Percentiles rank a stretch among this genome's conserved stretches.
Evolutionary conservation across 2,113 vertebrate species (phyloP).

Genomic region (Grammomys dolichurus): DNA sequence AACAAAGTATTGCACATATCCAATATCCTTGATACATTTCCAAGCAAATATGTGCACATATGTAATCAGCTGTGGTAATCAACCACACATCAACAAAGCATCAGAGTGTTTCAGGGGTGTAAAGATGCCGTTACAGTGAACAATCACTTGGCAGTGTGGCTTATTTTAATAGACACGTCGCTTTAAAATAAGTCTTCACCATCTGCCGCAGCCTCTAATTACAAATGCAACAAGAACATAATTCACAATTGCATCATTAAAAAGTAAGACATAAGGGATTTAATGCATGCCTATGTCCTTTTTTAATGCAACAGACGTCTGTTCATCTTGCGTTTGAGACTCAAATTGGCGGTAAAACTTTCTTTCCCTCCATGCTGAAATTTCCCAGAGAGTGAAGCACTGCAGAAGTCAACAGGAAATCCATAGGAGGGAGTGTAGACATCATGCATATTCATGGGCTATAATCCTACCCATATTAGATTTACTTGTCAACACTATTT

Average conservation of each 20-base stretch:
- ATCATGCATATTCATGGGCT: constrained; percentile 71
- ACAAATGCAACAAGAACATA: constrained; percentile 88
- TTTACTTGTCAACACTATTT: constrained; percentile 65
- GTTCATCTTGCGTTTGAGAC: constrained; percentile 79
- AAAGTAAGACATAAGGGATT: constrained; percentile 87
- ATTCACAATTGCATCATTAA: constrained; percentile 89
- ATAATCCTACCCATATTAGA: constrained; percentile 58
- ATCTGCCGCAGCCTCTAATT: constrained; percentile 88
- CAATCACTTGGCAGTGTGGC: constrained; percentile 83
- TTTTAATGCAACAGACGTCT: constrained; percentile 83
- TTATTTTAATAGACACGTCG: constrained; percentile 88
- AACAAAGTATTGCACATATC: constrained; percentile 76
- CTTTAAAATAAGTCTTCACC: constrained; percentile 87
- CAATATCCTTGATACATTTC: constrained; percentile 74
- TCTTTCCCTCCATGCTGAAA: constrained; percentile 67
- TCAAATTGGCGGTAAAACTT: constrained; percentile 67
- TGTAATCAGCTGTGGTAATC: constrained; percentile 85
- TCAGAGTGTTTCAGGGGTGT: constrained; percentile 77
- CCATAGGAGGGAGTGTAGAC: constrained; percentile 22
- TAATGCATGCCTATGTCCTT: constrained; percentile 84
- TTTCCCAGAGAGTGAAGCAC: constrained; percentile 69
- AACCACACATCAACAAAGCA: constrained; percentile 80
- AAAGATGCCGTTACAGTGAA: constrained; percentile 81
- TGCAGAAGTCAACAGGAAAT: constrained; percentile 74
- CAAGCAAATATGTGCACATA: constrained; percentile 78